These are phyloP conservation scores for Promerops cafer DNA, from an alignment of 2,113 vertebrate species.

Conservation along the genomic window DNA sequence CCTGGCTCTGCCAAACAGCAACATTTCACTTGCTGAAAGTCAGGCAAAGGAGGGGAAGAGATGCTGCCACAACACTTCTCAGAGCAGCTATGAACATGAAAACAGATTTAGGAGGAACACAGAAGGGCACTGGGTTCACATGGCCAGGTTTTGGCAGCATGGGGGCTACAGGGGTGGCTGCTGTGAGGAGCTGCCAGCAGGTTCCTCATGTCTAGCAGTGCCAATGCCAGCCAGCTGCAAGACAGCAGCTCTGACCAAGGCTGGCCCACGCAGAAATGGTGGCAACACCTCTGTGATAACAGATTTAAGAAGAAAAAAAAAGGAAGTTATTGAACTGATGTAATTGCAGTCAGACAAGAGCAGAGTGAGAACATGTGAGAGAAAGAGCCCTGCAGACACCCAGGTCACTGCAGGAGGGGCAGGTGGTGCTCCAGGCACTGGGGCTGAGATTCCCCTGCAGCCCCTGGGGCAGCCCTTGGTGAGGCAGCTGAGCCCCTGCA, in stretches of 20 bases:
- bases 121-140: rapidly evolving
- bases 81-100: neutral
- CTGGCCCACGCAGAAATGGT: neutral
- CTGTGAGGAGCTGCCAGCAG: neutral
- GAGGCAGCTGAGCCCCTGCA: neutral
- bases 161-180: neutral
- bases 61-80: neutral
- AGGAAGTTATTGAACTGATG: neutral
- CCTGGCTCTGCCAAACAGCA: neutral
- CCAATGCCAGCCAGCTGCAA: neutral
- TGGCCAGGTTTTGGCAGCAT: neutral
- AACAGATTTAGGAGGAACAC: neutral
- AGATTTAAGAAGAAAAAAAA: neutral
- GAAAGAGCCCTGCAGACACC: neutral
- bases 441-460: neutral
- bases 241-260: neutral
- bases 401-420: neutral
- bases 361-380: neutral
- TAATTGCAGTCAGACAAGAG: neutral
- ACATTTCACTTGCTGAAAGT: neutral
- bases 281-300: neutral
- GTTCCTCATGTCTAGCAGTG: neutral
- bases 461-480: neutral
- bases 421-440: neutral
- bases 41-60: neutral